phyloP scores from a whole-genome alignment of 2,113 vertebrate species.

The Dromiciops gliroides region DNA sequence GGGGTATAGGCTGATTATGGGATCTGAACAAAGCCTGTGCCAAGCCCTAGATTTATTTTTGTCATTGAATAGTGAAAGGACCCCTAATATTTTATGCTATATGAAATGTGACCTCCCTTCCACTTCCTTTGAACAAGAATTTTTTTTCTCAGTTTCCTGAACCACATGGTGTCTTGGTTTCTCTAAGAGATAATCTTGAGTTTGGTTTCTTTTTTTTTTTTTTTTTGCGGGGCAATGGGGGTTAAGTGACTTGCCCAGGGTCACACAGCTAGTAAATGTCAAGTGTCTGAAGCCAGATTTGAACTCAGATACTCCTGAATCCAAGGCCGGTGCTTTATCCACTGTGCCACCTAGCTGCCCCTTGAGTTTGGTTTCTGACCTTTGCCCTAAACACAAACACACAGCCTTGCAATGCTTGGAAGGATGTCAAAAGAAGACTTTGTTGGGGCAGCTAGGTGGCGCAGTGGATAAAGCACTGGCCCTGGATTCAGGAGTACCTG shows the following conservation, averaged over 20 bases:
- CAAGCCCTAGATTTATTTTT: neutral
- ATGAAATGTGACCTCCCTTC: neutral
- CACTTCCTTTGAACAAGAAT: neutral
- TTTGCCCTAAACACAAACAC: neutral
- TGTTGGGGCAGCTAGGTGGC: too few species aligned
- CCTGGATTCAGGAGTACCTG: too few species aligned
- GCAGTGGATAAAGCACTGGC: too few species aligned
- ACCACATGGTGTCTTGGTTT: neutral
- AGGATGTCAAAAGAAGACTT: neutral
- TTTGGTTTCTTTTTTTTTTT: too few species aligned
- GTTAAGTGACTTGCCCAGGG: too few species aligned
- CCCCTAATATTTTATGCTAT: neutral
- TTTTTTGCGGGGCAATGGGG: too few species aligned
- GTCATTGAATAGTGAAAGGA: neutral
- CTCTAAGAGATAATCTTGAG: neutral
- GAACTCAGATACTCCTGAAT: too few species aligned
- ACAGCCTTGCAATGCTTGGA: neutral
- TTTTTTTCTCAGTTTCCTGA: neutral
- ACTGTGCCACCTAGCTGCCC: too few species aligned
- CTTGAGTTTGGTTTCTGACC: neutral
- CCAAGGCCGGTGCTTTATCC: too few species aligned
- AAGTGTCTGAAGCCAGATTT: too few species aligned
- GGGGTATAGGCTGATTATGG: rapidly evolving
- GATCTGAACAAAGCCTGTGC: neutral
- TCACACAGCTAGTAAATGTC: too few species aligned